Base-by-base conservation (phyloP, 2,797 vertebrate species). In the Bovichtus diacanthus region DNA sequence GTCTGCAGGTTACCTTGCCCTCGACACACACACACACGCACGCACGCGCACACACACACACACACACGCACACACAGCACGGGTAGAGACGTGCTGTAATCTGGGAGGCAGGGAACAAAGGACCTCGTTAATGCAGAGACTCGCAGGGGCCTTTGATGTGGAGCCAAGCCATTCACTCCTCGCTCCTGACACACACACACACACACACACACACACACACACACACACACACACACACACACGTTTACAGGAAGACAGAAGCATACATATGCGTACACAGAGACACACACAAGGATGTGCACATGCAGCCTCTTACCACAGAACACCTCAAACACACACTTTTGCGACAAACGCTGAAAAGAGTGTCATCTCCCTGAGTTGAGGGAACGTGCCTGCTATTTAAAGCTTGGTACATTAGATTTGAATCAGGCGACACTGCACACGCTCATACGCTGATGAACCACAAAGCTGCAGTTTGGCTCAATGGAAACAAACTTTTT, bases 101-200 rank as follows among this genome's bases (percentile, higher is more conserved):
- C 95, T 95, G 94, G 95, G 94, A 96, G 95, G 94, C 95, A 96
- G 95, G 95, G 97, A 97, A 97, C 96, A 97, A 97, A 98, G 95
- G 95, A 92, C 92, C 96, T 97, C 95, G 96, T 98, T 97, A 98
- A 97, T 97, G 96, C 95, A 96, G 94, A 97, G 96, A 96, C 96
- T 97, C 92, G 94, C 94, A 89, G 94, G 91, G 95, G 93, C 95
- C 96, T 97, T 98, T 98, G 96, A 97, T 96, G 96, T 97, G 94
- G 92, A 94, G 96, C 96, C 96, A 96, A 96, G 93, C 95, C 96
- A 96, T 96, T 97, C 96, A 96, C 95, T 96, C 95, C 93, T 92
- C 85, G 86, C 92, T 88, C 88, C 94, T 93, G 78, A 64, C 70
- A 56, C 76, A 93, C 93, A 91, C 90, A 92, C 93, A 87, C 74